Base-by-base conservation (phyloP, 2,113 vertebrate genomes). In the Aplodontia rufa region DNA sequence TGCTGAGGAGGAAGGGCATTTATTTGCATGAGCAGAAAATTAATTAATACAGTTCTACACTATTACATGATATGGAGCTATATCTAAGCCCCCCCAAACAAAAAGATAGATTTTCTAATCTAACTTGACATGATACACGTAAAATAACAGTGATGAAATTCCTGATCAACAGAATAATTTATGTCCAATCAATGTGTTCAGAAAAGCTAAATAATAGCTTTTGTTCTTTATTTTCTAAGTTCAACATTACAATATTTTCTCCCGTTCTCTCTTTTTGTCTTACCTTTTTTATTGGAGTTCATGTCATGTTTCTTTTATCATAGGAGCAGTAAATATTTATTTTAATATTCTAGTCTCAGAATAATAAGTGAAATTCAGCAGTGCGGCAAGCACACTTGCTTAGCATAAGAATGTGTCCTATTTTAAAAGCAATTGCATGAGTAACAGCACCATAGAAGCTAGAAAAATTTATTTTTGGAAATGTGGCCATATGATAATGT, bases 21-120 rank as follows among this genome's bases (percentile, higher is more conserved):
- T 96, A 97, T 94, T 96, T 79, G 26, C 89, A 96, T 96, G 58
- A 53, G 79, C 85, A 96, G 91, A 97, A 97, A 98, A 96, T 97
- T 98, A 98, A 96, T 97, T 98, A 97, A 96, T 97, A 71, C 92
- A 96, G 79, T 93, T 97, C 69, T 95, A 86, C 80, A 58, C 42
- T 96, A 42, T 60, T 96, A 82, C 93, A 58, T 95, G 88, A 95
- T 95, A 96, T 92, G 60, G 74, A 40, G 79, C 87, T 95, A 87
- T 49, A 72, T 82, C 26, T 86, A 69, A 96, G 95, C 8, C 3
- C 14, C 8, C 10, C 10, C 32, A 17, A 11, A 24, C 24, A 12
- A 94, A 60, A 85, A 49, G 47, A 96, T 87, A 47, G 89, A 94
- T 97, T 97, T 96, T 86, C 58, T 93, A 13, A 58, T 60, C 90